Evolutionary conservation across 2,888 invertebrate genomes (phyloP).

Genomic region (Galerucella nymphaeae): DNA sequence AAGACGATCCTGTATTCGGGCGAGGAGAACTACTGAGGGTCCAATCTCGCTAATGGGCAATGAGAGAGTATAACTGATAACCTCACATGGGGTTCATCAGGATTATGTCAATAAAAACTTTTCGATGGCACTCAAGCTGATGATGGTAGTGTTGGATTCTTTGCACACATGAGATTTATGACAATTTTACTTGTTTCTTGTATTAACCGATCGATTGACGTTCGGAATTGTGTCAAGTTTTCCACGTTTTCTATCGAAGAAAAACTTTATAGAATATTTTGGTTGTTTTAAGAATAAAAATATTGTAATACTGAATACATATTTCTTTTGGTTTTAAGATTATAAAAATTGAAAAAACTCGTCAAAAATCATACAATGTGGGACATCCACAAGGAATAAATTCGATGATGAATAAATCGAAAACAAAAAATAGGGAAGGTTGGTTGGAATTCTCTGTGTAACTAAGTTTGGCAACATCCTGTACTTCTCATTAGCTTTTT

Average conservation of each 20-base stretch:
- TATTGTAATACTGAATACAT: too few relatives aligned
- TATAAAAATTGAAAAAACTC: too few relatives aligned
- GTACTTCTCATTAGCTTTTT: too few relatives aligned
- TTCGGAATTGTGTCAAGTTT: conserved; percentile 21
- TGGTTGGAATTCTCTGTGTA: too few relatives aligned
- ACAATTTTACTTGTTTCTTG: conserved; percentile 21
- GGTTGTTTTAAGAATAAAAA: too few relatives aligned
- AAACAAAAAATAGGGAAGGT: too few relatives aligned
- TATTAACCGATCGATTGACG: conserved; percentile 21
- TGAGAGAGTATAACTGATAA: conserved; percentile 63
- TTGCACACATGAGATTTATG: conserved; percentile 24
- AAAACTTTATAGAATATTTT: background rate
- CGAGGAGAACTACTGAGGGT: conserved; percentile 54
- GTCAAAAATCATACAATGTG: too few relatives aligned
- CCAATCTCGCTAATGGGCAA: conserved; percentile 64
- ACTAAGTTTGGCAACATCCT: too few relatives aligned
- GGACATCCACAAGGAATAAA: too few relatives aligned
- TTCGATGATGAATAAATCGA: too few relatives aligned
- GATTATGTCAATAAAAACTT: conserved; percentile 49
- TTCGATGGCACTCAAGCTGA: conserved; percentile 40
- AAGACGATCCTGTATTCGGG: conserved; percentile 25
- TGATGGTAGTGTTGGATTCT: conserved; percentile 36
- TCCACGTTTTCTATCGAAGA: conserved; percentile 51
- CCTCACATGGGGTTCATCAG: conserved; percentile 62
- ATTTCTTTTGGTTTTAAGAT: too few relatives aligned